A percentile compares a stretch with the other conserved stretches of the same genome.
phyloP scores from a whole-genome alignment of 1,140 invertebrate species.

The Zaprionus tsacasi region DNA sequence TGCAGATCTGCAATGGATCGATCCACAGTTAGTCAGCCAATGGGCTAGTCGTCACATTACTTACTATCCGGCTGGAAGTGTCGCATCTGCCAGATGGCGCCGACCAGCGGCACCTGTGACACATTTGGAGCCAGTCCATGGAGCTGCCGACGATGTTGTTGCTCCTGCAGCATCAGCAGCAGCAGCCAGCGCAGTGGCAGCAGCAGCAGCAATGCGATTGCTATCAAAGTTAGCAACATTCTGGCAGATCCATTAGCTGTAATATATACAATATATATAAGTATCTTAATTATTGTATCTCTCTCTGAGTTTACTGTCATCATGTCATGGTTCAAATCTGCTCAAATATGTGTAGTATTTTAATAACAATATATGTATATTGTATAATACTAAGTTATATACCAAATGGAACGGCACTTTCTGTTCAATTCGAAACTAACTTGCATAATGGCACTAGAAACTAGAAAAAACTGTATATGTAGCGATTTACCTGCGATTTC shows the following conservation, averaged over 20 bases:
- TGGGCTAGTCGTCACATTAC: constrained; percentile 9
- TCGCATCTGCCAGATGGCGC: constrained; percentile 64
- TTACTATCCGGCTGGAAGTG: constrained; percentile 73
- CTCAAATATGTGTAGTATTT: too few relatives aligned
- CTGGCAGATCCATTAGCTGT: background rate
- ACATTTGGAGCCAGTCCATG: constrained; percentile 56
- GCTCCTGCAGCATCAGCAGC: constrained; percentile 54
- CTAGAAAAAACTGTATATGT: too few relatives aligned
- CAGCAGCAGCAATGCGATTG: constrained; percentile 10
- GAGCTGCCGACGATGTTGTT: constrained; percentile 37
- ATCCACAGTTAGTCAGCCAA: background rate
- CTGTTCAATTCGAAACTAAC: background rate
- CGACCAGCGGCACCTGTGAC: constrained; percentile 59
- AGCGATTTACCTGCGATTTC: background rate
- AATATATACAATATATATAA: background rate
- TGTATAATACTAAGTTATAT: too few relatives aligned
- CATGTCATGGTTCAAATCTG: too few relatives aligned
- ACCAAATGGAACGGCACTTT: background rate
- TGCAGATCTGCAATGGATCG: constrained; percentile 56
- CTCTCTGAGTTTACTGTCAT: background rate
- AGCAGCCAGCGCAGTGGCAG: constrained; percentile 44
- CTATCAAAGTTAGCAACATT: constrained; percentile 29
- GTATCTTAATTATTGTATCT: background rate
- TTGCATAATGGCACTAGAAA: background rate
- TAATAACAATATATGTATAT: too few relatives aligned